A percentile compares a stretch with the other conserved stretches of the same genome.
These are phyloP conservation scores for Atlantisia rogersi DNA, from an alignment of 2,113 vertebrate genomes.

Conservation along the genomic window DNA sequence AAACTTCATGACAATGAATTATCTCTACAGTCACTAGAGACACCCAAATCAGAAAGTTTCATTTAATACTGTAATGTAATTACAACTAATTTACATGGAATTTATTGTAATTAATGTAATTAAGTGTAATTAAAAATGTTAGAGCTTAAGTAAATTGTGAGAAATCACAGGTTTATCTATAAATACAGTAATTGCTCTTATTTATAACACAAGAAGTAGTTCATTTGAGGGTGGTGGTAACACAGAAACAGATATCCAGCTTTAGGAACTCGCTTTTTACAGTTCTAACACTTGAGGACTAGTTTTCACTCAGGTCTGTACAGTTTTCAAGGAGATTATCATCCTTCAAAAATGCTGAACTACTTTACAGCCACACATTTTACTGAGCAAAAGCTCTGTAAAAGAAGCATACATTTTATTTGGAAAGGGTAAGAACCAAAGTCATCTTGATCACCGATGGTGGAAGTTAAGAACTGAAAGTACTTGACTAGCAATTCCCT, in stretches of 20 bases:
- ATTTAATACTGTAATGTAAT: neutral
- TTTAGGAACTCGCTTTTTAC: neutral
- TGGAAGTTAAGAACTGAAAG: neutral
- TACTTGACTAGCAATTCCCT: neutral
- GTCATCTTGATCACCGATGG: slow-evolving; percentile 6
- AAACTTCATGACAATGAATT: neutral
- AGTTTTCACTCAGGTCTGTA: neutral
- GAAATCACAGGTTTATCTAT: neutral
- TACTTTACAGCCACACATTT: neutral
- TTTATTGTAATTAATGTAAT: neutral
- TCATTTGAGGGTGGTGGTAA: neutral
- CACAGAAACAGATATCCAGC: neutral
- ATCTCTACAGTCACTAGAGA: neutral
- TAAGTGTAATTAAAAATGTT: neutral
- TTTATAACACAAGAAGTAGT: neutral
- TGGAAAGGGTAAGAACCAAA: slow-evolving; percentile 26
- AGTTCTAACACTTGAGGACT: neutral
- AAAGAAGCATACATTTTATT: neutral
- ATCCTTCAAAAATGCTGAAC: neutral
- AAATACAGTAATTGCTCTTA: neutral
- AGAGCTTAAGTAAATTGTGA: neutral
- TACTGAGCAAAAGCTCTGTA: neutral
- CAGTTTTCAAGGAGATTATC: neutral
- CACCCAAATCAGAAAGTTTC: neutral
- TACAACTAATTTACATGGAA: neutral